Evolutionary conservation across 1,140 invertebrate genomes (phyloP), one percentile per base, ranked within the genome.

Genomic region (Hyposmocoma kahamanoa): DNA sequence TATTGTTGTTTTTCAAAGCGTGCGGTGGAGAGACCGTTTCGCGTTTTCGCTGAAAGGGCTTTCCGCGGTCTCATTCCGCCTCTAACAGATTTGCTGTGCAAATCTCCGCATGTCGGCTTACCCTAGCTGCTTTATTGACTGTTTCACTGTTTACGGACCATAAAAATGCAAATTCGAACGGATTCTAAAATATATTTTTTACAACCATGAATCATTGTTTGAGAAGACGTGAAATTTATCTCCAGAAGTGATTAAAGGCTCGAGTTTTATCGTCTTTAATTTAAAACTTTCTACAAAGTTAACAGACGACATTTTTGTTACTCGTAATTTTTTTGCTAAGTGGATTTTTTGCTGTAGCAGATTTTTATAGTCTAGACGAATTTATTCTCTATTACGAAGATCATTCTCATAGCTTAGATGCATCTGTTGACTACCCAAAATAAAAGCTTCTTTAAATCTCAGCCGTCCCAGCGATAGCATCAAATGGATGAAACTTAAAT

Each of bases 1-100:
- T 74, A 84, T 84, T 84, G 81, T 84, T 84, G 77, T 82, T 77
- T 80, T 78, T 72, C 69, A 84, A 83, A 79, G 76, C 64, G 61
- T 52, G 51, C 63, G 65, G 70, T 60, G 61, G 57, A 57, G 58
- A 44, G 62, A 68, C 57, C 65, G 69, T 70, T 74, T 79, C 67
- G 60, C 64, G 59, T 46, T 19, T 21, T 39, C 15, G 28, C 30
- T 50, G 39, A 50, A 67, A 65, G 60, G 66, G n/a, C n/a, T n/a
- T n/a, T n/a, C n/a, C n/a, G n/a, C n/a, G n/a, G n/a, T 51, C 62
- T 66, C 71, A 68, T 59, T 72, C 51, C 59, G 61, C 59, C 51
- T 69, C 63, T 49, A 58, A 72, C 73, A 71, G 73, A 79, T 78
- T 72, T 73, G 56, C 62, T 64, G 60, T 53, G 43, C 47, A 56